Evolutionary conservation across 2,888 invertebrate genomes (phyloP).

Genomic region (Galeruca laticollis): DNA sequence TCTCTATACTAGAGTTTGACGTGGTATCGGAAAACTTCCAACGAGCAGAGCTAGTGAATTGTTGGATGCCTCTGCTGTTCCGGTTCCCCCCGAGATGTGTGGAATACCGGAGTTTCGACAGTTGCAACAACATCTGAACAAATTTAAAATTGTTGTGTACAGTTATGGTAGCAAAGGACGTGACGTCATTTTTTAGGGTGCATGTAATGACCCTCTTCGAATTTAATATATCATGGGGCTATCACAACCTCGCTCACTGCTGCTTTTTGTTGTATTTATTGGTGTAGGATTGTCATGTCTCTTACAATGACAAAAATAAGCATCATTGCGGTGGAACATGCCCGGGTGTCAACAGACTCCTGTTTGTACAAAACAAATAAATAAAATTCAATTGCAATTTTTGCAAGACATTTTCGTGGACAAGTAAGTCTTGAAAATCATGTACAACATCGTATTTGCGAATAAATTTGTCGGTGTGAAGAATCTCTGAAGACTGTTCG

Average conservation of each 20-base stretch:
- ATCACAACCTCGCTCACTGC: constrained; percentile 48
- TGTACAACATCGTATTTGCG: constrained; percentile 22
- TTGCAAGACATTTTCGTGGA: constrained; percentile 34
- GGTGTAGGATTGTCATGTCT: constrained; percentile 48
- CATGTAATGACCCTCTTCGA: constrained; percentile 33
- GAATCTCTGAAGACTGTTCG: constrained; percentile 26
- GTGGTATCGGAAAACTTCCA: constrained; percentile 28
- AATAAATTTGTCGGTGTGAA: constrained; percentile 13
- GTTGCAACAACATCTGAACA: constrained; percentile 35
- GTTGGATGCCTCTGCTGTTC: constrained; percentile 13
- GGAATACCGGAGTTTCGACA: constrained; percentile 32
- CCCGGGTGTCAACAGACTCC: constrained; percentile 19
- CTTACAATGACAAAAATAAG: constrained; percentile 39
- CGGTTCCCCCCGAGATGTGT: constrained; percentile 25
- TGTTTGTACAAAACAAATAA: constrained; percentile 26
- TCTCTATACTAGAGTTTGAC: constrained; percentile 3
- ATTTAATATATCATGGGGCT: constrained; percentile 47
- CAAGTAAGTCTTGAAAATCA: constrained; percentile 37
- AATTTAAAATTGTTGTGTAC: constrained; percentile 43
- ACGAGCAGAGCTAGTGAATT: constrained; percentile 2
- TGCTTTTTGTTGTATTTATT: constrained; percentile 49
- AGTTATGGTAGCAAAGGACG: constrained; percentile 35
- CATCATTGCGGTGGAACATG: constrained; percentile 34
- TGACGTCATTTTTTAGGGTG: constrained; percentile 34
- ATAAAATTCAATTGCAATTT: constrained; percentile 29